Percentiles rank a stretch among this genome's conserved stretches.
Evolutionary conservation across 2,888 invertebrate genomes (phyloP).

Genomic region (Enchytraeus crypticus): DNA sequence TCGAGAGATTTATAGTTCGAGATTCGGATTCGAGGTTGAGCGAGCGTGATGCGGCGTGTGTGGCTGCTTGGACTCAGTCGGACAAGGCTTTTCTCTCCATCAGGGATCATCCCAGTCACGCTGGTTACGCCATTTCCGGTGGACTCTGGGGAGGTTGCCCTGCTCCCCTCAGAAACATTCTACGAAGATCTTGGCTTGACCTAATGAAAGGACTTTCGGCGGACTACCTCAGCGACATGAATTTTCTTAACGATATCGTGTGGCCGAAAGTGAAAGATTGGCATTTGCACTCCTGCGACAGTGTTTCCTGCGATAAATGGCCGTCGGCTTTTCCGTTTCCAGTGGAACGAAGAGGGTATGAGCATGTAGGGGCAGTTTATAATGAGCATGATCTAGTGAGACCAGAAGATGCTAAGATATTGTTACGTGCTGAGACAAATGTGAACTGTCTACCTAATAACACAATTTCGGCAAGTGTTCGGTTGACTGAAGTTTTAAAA

Average conservation of each 20-base stretch:
- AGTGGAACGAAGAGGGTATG: conserved; percentile 18
- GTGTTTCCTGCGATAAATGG: conserved; percentile 26
- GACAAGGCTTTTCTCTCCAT: conserved; percentile 26
- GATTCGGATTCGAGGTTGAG: conserved; percentile 25
- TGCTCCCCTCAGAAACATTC: conserved; percentile 13
- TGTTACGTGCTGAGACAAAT: conserved; percentile 13
- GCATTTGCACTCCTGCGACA: conserved; percentile 26
- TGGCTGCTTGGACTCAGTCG: conserved; percentile 25
- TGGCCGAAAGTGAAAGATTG: conserved; percentile 26
- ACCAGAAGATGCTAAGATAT: conserved; percentile 11
- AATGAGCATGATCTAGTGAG: conserved; percentile 18
- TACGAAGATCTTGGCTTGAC: conserved; percentile 20
- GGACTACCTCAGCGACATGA: conserved; percentile 27
- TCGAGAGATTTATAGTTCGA: conserved; percentile 26
- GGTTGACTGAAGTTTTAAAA: too few species aligned
- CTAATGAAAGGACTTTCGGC: conserved; percentile 20
- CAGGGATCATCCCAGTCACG: conserved; percentile 30
- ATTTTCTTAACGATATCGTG: conserved; percentile 19
- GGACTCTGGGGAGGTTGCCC: conserved; percentile 28
- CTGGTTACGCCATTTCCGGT: conserved; percentile 23
- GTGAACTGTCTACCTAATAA: too few species aligned
- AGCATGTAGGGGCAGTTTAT: conserved; percentile 17
- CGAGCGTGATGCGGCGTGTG: conserved; percentile 24
- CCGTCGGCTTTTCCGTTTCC: conserved; percentile 25
- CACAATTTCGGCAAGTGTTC: too few species aligned